A percentile compares a stretch with the other conserved stretches of the same genome.
phyloP scores from a whole-genome alignment of 1,140 invertebrate species.

The Goniozus legneri region DNA sequence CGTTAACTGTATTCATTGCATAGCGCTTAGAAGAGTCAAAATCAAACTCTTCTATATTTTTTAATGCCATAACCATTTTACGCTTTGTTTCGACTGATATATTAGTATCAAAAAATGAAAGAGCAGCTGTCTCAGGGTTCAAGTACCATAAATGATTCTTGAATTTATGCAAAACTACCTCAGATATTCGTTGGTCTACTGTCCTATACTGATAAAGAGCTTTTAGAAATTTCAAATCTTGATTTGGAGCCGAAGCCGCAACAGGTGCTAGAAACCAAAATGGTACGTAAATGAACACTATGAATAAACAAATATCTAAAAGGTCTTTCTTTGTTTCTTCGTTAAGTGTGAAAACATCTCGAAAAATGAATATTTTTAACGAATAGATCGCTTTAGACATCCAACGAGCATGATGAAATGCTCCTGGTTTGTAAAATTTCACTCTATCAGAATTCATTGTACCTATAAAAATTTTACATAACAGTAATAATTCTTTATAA shows the following conservation, averaged over 20 bases:
- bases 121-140: slow-evolving; percentile 4
- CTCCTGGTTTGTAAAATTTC: slow-evolving; percentile 24
- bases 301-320: slow-evolving; percentile 14
- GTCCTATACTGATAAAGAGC: slow-evolving; percentile 7
- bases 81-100: slow-evolving; percentile 7
- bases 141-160: slow-evolving; percentile 24
- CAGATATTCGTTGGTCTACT: too few species aligned
- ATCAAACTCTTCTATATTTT: background rate
- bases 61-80: slow-evolving; percentile 7
- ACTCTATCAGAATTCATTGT: slow-evolving; percentile 22
- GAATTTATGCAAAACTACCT: slow-evolving; percentile 14
- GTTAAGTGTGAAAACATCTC: slow-evolving; percentile 21
- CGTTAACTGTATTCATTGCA: background rate
- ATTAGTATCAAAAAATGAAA: slow-evolving; percentile 21
- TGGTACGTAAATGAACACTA: slow-evolving; percentile 21
- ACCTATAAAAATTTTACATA: slow-evolving; percentile 5
- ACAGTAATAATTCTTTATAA: slow-evolving; percentile 25
- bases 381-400: slow-evolving; percentile 44
- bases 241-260: slow-evolving; percentile 8
- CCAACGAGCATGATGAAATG: slow-evolving; percentile 41
- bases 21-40: background rate
- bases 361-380: slow-evolving; percentile 43
- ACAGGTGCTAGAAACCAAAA: slow-evolving; percentile 19
- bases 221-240: slow-evolving; percentile 16
- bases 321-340: slow-evolving; percentile 8